Conservation (phyloP, 2,797 vertebrate species). For the Acomys russatus region DNA sequence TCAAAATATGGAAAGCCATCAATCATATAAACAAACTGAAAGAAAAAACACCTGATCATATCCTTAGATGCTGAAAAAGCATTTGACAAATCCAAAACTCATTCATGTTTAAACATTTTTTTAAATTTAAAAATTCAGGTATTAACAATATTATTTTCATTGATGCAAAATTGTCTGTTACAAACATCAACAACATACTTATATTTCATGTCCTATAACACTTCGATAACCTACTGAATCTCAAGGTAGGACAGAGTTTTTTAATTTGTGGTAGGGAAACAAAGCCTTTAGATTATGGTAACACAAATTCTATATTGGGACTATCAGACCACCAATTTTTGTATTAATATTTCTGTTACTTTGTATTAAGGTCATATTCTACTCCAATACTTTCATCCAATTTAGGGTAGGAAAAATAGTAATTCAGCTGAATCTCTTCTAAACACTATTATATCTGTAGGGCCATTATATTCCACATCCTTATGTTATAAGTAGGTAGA, state of each 20-base stretch:
- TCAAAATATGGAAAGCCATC: no score
- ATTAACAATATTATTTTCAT: not conserved
- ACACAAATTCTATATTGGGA: not conserved
- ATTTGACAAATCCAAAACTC: no score
- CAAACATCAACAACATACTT: not conserved
- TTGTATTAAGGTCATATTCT: not conserved
- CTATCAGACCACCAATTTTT: not conserved
- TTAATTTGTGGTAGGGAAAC: rapidly evolving
- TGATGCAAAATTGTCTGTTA: not conserved
- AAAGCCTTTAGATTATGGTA: not conserved
- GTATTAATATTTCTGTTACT: not conserved
- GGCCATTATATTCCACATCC: not conserved
- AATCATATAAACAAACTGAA: no score
- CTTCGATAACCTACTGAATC: not conserved
- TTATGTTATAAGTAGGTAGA: not conserved
- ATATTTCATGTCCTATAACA: not conserved
- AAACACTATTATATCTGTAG: not conserved
- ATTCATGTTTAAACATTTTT: not conserved
- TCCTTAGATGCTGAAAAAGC: no score
- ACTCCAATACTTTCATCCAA: not conserved
- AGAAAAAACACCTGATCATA: no score
- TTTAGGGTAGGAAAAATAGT: not conserved
- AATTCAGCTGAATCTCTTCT: not conserved
- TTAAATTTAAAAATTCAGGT: not conserved
- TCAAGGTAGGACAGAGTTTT: not conserved